Evolutionary conservation across 2,888 invertebrate genomes (phyloP).

Genomic region (Halictus ligatus): DNA sequence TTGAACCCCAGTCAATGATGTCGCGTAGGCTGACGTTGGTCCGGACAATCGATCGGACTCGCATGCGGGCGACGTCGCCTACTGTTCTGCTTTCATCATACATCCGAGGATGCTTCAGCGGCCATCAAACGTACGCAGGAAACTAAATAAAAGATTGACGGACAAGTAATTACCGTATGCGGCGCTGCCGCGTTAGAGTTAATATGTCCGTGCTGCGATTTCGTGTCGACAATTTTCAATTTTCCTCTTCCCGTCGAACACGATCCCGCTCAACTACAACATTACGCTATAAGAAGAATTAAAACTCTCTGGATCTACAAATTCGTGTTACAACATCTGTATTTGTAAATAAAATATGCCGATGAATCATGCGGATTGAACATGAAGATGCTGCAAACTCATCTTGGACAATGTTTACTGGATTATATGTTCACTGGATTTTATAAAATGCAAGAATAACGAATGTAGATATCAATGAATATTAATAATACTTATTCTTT

Average conservation of each 20-base stretch:
- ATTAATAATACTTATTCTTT: not conserved
- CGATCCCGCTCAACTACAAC: not conserved
- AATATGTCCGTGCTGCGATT: not conserved
- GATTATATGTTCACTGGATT: too few relatives aligned
- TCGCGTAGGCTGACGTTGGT: slow-evolving; percentile 70
- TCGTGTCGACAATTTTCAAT: not conserved
- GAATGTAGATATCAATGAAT: not conserved
- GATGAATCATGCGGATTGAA: too few relatives aligned
- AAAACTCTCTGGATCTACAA: too few relatives aligned
- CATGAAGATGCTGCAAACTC: too few relatives aligned
- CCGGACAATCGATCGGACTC: slow-evolving; percentile 60
- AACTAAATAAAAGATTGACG: slow-evolving; percentile 30
- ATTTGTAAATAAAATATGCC: too few relatives aligned
- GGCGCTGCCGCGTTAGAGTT: slow-evolving; percentile 20
- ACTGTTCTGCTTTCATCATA: slow-evolving; percentile 33
- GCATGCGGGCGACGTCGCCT: slow-evolving; percentile 40
- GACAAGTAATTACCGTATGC: slow-evolving; percentile 39
- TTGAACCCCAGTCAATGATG: slow-evolving; percentile 69
- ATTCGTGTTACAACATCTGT: too few relatives aligned
- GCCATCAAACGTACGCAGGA: not conserved
- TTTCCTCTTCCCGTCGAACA: not conserved
- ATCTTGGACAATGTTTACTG: too few relatives aligned
- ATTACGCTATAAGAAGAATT: not conserved
- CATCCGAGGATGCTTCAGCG: slow-evolving; percentile 14
- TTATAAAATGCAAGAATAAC: too few relatives aligned